A percentile compares a stretch with the other conserved stretches of the same genome.
These are phyloP conservation scores for Notothenia coriiceps DNA, from an alignment of 2,113 vertebrate genomes.

Conservation along the genomic window DNA sequence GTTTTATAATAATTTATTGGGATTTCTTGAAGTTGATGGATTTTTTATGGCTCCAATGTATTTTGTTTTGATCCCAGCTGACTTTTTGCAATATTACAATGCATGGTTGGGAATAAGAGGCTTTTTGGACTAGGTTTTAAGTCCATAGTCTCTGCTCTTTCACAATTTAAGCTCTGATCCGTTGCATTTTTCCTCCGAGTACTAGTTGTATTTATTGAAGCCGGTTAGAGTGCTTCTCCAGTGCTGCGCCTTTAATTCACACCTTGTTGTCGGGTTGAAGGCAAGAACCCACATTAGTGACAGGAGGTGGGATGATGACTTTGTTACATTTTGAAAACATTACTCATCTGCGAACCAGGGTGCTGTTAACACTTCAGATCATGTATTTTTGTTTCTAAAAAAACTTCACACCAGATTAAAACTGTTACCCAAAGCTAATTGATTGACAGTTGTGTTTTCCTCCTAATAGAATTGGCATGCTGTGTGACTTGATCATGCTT, in stretches of 20 bases:
- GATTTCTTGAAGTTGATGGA: constrained; percentile 44
- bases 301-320: constrained; percentile 9
- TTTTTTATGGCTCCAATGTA: constrained; percentile 8
- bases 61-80: constrained; percentile 10
- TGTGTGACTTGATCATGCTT: constrained; percentile 44
- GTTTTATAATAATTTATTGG: constrained; percentile 50
- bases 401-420: constrained; percentile 2
- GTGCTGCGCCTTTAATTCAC: constrained; percentile 23
- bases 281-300: constrained; percentile 11
- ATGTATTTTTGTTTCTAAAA: constrained; percentile 10
- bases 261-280: constrained; percentile 5
- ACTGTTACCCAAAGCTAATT: constrained; percentile 10
- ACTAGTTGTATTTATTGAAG: constrained; percentile 30
- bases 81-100: constrained; percentile 25
- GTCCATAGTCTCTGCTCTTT: not conserved
- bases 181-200: constrained; percentile 13
- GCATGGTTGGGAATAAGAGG: constrained; percentile 9
- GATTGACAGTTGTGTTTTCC: constrained; percentile 50
- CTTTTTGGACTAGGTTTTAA: constrained; percentile 4
- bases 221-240: constrained; percentile 20
- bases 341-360: not conserved
- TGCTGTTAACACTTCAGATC: constrained; percentile 4
- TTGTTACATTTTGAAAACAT: constrained; percentile 8
- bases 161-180: constrained; percentile 3
- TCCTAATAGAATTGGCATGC: constrained; percentile 52